Conservation (phyloP, 2,797 vertebrate species). For the Onychomys leucogaster region DNA sequence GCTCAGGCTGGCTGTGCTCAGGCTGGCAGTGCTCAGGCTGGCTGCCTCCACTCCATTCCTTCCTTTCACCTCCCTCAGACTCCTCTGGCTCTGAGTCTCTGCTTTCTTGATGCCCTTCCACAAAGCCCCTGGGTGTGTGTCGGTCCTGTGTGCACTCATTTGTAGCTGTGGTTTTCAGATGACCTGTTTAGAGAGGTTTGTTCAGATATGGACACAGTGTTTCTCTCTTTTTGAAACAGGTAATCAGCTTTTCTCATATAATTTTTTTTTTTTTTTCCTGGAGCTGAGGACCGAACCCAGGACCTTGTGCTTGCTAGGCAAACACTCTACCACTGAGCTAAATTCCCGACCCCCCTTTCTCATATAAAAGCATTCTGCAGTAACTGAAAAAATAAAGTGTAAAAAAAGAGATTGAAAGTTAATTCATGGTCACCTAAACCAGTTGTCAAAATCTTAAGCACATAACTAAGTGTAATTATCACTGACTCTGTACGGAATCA, state of each 20-base stretch:
- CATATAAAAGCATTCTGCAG: neutral
- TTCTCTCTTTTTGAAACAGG: neutral
- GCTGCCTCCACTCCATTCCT: neutral
- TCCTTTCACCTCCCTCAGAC: neutral
- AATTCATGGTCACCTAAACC: neutral
- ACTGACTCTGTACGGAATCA: neutral
- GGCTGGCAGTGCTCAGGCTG: neutral
- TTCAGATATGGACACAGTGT: constrained; percentile 23
- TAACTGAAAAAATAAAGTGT: constrained; percentile 8
- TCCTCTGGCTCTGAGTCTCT: neutral
- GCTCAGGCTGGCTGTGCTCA: neutral
- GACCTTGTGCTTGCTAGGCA: no score
- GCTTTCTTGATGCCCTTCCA: neutral
- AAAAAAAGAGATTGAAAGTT: neutral
- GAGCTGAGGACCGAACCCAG: no score
- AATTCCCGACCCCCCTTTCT: no score
- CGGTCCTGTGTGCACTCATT: neutral
- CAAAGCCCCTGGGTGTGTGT: neutral
- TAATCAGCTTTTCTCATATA: neutral
- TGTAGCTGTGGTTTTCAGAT: neutral
- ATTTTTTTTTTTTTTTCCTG: no score
- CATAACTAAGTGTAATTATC: neutral
- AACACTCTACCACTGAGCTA: no score
- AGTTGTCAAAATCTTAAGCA: neutral
- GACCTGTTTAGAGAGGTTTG: neutral